A percentile compares a stretch with the other conserved stretches of the same genome.
phyloP scores from a whole-genome alignment of 2,888 invertebrate species.

The Masnerella sp. region DNA sequence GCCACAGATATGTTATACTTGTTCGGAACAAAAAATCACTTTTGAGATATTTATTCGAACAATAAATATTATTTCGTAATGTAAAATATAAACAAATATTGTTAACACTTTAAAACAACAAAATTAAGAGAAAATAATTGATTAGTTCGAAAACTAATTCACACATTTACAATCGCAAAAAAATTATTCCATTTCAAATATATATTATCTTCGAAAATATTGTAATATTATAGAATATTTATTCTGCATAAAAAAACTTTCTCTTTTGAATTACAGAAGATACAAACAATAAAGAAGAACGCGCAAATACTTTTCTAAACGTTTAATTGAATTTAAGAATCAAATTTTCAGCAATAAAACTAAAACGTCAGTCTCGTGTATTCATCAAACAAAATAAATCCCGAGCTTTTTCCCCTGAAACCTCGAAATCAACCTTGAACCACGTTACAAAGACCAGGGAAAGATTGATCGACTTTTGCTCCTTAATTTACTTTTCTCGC shows the following conservation, averaged over 20 bases:
- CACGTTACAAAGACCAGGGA: constrained; percentile 53
- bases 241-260: constrained; percentile 24
- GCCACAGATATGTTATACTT: no score
- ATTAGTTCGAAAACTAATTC: no score
- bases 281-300: constrained; percentile 14
- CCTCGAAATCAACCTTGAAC: constrained; percentile 58
- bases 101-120: no score
- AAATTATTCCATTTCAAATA: no score
- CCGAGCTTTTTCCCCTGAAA: constrained; percentile 49
- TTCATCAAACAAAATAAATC: constrained; percentile 53
- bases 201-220: not conserved
- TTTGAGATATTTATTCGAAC: no score
- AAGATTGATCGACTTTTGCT: constrained; percentile 59
- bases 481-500: constrained; percentile 60
- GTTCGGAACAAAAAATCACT: no score
- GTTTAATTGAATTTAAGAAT: constrained; percentile 50
- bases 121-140: no score
- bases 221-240: not conserved
- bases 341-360: constrained; percentile 41
- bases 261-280: not conserved
- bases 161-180: no score
- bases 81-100: no score
- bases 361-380: constrained; percentile 29
- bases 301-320: constrained; percentile 5
- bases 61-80: no score